Conservation (phyloP, 2,888 invertebrate genomes). For the Sphinx pinastri region DNA sequence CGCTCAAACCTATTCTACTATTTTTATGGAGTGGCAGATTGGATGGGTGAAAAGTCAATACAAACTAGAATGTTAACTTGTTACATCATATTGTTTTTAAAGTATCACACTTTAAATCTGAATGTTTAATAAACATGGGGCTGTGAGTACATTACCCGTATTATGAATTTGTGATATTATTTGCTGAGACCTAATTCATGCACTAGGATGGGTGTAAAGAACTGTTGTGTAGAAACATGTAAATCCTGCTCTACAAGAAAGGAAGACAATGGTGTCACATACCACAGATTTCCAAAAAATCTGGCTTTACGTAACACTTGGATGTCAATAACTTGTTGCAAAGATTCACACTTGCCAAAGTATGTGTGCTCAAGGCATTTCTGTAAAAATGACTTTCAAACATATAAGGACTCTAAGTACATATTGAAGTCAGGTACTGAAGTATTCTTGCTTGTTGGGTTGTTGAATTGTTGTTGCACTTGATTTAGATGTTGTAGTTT, state of each 20-base stretch:
- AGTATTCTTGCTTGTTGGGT: constrained; percentile 41
- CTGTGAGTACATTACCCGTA: not conserved
- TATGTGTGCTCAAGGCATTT: constrained; percentile 91
- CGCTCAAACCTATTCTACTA: too few relatives aligned
- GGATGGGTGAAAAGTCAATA: too few relatives aligned
- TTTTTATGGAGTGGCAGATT: too few relatives aligned
- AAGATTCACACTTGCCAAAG: constrained; percentile 79
- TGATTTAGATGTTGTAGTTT: constrained; percentile 28
- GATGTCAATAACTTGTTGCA: constrained; percentile 86
- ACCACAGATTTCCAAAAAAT: constrained; percentile 90
- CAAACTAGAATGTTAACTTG: not conserved
- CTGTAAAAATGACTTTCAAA: constrained; percentile 88
- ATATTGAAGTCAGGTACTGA: constrained; percentile 85
- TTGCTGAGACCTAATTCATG: constrained; percentile 38
- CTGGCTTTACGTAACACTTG: constrained; percentile 84
- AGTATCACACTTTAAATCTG: too few relatives aligned
- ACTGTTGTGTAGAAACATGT: constrained; percentile 86
- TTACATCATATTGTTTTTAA: not conserved
- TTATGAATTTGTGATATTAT: not conserved
- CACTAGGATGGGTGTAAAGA: constrained; percentile 84
- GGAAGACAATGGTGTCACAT: constrained; percentile 88
- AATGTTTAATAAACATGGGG: too few relatives aligned
- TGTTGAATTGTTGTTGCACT: constrained; percentile 35
- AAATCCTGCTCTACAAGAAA: constrained; percentile 84
- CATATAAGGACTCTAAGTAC: constrained; percentile 88